phyloP scores from a whole-genome alignment of 2,797 vertebrate genomes.

The Margarornis squamiger region DNA sequence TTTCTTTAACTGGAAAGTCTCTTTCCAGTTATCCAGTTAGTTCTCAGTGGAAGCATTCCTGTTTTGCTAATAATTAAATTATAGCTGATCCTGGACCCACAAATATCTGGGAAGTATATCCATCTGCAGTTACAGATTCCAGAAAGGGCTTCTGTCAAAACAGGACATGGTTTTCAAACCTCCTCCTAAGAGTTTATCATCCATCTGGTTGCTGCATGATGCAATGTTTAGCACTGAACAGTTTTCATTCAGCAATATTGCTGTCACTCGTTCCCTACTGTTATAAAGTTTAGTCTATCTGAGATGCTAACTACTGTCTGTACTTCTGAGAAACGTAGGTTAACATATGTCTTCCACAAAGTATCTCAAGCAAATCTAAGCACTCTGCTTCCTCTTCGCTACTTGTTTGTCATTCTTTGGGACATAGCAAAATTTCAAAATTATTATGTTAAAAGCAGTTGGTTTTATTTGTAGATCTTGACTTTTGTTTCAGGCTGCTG shows the following conservation, averaged over 20 bases:
- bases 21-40: background rate
- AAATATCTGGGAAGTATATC: background rate
- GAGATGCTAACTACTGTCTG: background rate
- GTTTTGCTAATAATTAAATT: background rate
- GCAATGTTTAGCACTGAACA: background rate
- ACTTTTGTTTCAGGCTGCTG: background rate
- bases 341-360: background rate
- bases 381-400: background rate
- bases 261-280: background rate
- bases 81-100: background rate
- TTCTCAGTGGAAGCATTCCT: background rate
- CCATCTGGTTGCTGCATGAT: background rate
- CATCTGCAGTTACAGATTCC: background rate
- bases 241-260: background rate
- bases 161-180: constrained; percentile 32
- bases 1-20: background rate
- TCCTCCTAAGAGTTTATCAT: background rate
- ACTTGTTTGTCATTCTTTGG: background rate
- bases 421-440: background rate
- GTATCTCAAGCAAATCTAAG: background rate
- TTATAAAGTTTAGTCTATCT: background rate
- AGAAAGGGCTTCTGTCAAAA: background rate
- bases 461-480: background rate
- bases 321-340: background rate
- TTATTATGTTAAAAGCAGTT: background rate